A percentile compares a stretch with the other conserved stretches of the same genome.
Evolutionary conservation across 1,140 invertebrate genomes (phyloP).

Genomic region (Gerris buenoi): DNA sequence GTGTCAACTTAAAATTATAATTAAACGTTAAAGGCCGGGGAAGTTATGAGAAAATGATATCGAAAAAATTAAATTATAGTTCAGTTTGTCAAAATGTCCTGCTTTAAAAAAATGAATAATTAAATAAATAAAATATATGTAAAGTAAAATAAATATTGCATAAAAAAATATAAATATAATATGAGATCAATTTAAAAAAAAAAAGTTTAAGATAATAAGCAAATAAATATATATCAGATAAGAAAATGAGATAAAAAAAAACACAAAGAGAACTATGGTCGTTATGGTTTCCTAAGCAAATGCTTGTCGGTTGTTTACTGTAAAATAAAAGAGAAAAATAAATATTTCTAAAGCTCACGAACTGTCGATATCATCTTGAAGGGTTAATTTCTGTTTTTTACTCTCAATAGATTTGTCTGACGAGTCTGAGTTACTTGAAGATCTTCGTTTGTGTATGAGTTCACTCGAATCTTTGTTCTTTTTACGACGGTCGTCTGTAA

Average conservation of each 20-base stretch:
- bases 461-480: background rate
- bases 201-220: background rate
- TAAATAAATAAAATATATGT: too few species aligned
- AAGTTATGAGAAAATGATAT: too few species aligned
- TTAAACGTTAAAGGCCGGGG: too few species aligned
- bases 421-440: background rate
- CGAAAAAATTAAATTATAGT: too few species aligned
- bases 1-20: too few species aligned
- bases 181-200: background rate
- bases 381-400: constrained; percentile 1
- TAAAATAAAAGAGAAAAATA: background rate
- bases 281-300: background rate
- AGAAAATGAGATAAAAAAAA: background rate
- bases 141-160: too few species aligned
- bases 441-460: background rate
- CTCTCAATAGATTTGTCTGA: background rate
- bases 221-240: background rate
- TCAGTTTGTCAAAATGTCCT: too few species aligned
- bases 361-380: background rate
- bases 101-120: too few species aligned
- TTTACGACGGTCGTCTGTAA: background rate
- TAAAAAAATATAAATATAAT: too few species aligned
- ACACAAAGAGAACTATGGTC: background rate
- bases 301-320: background rate
- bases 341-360: background rate